Evolutionary conservation across 2,113 vertebrate species (phyloP).

Genomic region (Dinomys branickii): DNA sequence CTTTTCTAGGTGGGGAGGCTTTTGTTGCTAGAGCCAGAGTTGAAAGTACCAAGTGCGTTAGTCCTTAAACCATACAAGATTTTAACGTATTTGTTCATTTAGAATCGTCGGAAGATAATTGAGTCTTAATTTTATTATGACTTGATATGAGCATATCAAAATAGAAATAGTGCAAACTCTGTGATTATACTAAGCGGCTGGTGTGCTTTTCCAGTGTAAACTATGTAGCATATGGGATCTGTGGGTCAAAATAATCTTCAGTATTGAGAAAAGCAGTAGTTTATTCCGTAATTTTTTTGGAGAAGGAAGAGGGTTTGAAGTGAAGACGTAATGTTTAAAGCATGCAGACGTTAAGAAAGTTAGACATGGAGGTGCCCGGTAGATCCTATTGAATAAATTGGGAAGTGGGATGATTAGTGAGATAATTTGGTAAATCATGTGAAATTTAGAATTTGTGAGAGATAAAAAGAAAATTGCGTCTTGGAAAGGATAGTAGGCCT

Average conservation of each 20-base stretch:
- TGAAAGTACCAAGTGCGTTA: background rate
- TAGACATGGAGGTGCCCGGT: background rate
- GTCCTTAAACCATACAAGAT: background rate
- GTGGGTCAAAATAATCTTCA: background rate
- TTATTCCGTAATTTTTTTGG: background rate
- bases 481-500: background rate
- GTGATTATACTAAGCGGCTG: background rate
- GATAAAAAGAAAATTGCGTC: background rate
- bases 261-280: background rate
- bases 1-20: background rate
- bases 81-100: background rate
- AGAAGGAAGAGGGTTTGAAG: background rate
- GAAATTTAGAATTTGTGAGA: conserved; percentile 44
- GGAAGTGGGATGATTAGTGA: background rate
- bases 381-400: conserved; percentile 29
- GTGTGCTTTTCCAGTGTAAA: background rate
- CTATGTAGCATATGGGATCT: background rate
- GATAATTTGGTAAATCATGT: background rate
- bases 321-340: conserved; percentile 46
- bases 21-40: conserved; percentile 39
- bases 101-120: background rate
- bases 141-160: background rate
- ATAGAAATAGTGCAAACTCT: background rate
- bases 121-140: background rate
- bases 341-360: conserved; percentile 20